Evolutionary conservation across 2,888 invertebrate genomes (phyloP), one percentile per base, ranked within the genome.

Genomic region (Notodonta ziczac): DNA sequence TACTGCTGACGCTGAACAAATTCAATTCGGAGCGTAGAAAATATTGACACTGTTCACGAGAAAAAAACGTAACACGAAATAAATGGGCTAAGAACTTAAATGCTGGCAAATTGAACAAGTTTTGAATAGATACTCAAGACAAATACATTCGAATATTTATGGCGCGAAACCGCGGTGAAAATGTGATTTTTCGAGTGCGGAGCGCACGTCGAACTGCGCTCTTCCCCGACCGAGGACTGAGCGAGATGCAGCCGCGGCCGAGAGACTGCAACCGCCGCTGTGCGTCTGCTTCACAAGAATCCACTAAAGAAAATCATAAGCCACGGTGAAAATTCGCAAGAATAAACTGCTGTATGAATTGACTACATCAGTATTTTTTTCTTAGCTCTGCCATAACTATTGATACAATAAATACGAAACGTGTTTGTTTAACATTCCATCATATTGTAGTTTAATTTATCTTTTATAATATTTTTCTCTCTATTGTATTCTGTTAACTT

Each of bases 181-280:
- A 56, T 63, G 67, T 59, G 62, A 59, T 68, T 64, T 61, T 65
- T 68, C 63, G 74, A 73, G 78, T 76, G 76, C 81, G 42, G 72
- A 66, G 67, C 67, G 74, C 61, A 86, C 91, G 90, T 90, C 84
- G 71, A 78, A 70, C 81, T 84, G 83, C 88, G 81, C 73, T 80
- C 83, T 84, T 69, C 64, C 69, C 81, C 84, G 82, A 78, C 66
- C 65, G 78, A 78, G 73, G 76, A 91, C 90, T 89, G 89, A 60
- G 40, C 56, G 24, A 52, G 57, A 58, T 54, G 63, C 59, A 63
- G 65, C 63, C 66, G 64, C 67, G 62, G 63, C 60, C 66, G 58
- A 57, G 46, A 40, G 60, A 54, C 66, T 61, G 63, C 53, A 59
- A 40, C 39, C 56, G 55, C n/a, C 32, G 65, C 58, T 46, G 58